Base-by-base conservation (phyloP, 2,888 invertebrate genomes). In the Masnerella sp. region DNA sequence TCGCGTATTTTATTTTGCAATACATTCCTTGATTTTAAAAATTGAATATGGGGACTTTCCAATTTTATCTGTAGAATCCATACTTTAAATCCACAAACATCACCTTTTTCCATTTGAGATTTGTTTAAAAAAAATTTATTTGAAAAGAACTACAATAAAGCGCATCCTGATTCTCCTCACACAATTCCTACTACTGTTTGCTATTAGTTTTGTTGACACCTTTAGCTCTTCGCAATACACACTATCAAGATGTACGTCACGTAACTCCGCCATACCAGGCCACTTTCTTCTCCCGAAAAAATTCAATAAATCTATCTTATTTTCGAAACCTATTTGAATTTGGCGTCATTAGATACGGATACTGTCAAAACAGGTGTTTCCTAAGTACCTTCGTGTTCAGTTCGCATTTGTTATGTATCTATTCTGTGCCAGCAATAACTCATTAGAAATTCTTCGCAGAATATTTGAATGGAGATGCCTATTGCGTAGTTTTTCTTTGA, bases 311-410 rank as follows among this genome's bases (percentile, higher is more conserved):
- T 43, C 20, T 22, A n/a, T 12, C 42, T 22, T 12, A 22, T 43
- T 43, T 43, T 43, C 42, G 20, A 43, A 43, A 43, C 12, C 12
- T 22, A 43, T 9, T 43, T 22, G 22, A 20, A 43, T 22, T 12
- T 22, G 12, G 42, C 22, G 12, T 22, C 22, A 12, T 43, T 43
- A 43, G 42, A 43, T 7, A 17, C 22, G 22, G 11, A 43, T 7
- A 22, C 22, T 43, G 15, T 47, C 30, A 47, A 25, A 43, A 28
- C 28, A 30, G 28, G 30, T 30, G 30, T 47, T 15, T 30, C 9
- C 22, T 5, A 30, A 47, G 4, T 30, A 30, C 11, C 17, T 30
- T 15, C 30, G 28, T 25, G 2, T 43, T 5, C 2, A n/a, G 18
- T 8, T 2, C 17, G n/a, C 17, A 18, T 43, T 25, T 22, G 12